Base-by-base conservation (phyloP, 2,797 vertebrate species). In the Mallotus villosus region DNA sequence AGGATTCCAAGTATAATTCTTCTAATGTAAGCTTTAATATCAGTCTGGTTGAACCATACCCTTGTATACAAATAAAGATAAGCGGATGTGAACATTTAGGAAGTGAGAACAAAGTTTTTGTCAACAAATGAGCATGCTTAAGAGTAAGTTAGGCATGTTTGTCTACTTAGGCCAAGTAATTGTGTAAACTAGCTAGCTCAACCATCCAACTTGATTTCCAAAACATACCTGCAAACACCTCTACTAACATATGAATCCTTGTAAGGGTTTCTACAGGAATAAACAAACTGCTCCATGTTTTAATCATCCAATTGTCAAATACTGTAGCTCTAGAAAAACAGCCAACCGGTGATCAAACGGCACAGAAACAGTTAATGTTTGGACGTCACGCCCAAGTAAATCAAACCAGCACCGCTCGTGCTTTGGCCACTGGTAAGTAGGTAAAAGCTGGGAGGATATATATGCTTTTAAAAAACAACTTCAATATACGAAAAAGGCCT, bases 191-290 rank as follows among this genome's bases (percentile, higher is more conserved):
- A 60, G n/a, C n/a, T 22, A 21, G 8, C 21, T 11, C 24, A 21
- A 22, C 19, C 22, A 12, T 8, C 11, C 6, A 60, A 60, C 11
- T 14, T 46, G 12, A 22, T 32, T 55, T 12, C 22, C 7, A 4
- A 46, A 63, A 63, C 55, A 53, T 80, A 88, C 84, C 85, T 82
- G 82, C 87, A 84, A 65, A 77, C 67, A 25, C 25, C 53, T 3
- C 80, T 79, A 68, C 53, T 51, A 29, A 62, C 60, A 41, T 66
- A 72, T 2, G 27, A 41, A 32, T 46, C 59, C 65, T 74, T 78
- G 21, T 63, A 49, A 0, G 57, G 19, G 5, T 37, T 41, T 72
- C 76, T 70, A 53, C 22, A 71, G 9, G 61, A 32, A 60, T 70
- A 55, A 7, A 64, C 68, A 55, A 67, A 62, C 11, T 74, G 76